Percentiles rank a stretch among this genome's conserved stretches.
Evolutionary conservation across 1,140 invertebrate species (phyloP).

Genomic region (Leptinotarsa texana): DNA sequence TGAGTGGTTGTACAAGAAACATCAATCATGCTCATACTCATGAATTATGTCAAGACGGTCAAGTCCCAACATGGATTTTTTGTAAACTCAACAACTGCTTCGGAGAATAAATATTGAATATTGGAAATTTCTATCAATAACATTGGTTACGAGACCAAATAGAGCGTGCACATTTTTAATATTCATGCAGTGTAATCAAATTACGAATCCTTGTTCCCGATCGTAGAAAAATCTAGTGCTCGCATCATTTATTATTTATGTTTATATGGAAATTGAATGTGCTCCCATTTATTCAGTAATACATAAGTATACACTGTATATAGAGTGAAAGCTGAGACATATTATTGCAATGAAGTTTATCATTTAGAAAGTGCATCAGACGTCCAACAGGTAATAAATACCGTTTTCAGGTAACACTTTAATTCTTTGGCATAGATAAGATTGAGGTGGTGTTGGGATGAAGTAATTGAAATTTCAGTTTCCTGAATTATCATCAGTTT

Average conservation of each 20-base stretch:
- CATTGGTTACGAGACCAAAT: not conserved
- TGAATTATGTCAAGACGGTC: too few relatives aligned
- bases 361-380: not conserved
- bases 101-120: not conserved
- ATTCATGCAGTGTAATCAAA: not conserved
- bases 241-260: conserved; percentile 4
- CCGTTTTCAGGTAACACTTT: not conserved
- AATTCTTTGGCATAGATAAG: not conserved
- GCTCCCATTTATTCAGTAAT: not conserved
- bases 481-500: too few relatives aligned
- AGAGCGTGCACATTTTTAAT: not conserved
- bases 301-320: not conserved
- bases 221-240: not conserved
- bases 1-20: too few relatives aligned
- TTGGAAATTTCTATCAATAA: not conserved
- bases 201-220: not conserved
- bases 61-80: too few relatives aligned
- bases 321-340: not conserved
- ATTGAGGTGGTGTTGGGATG: not conserved
- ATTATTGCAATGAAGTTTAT: not conserved
- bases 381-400: not conserved
- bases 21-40: too few relatives aligned
- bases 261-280: not conserved
- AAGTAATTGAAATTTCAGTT: too few relatives aligned
- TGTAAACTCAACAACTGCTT: too few relatives aligned